Evolutionary conservation across 2,113 vertebrate genomes (phyloP), one percentile per base, ranked within the genome.

Genomic region (Apodemus speciosus): DNA sequence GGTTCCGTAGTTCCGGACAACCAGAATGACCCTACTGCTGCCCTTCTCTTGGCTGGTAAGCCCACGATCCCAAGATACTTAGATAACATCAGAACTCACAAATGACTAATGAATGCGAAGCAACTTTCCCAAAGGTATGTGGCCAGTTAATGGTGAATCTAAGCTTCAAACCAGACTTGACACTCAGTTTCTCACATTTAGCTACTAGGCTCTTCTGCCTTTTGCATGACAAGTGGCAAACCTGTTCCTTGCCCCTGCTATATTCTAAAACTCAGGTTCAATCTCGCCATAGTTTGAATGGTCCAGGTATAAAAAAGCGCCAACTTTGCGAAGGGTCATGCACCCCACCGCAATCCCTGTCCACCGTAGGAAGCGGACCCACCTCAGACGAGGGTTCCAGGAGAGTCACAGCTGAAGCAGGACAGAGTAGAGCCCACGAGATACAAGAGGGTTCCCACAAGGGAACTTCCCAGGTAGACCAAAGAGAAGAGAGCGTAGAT

Each of bases 331-430:
- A 9, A 71, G 43, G 5, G 14, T 23, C 32, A 66, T n/a, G 64
- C 32, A 21, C 58, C 53, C 11, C 27, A 6, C 23, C 20, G 13
- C 4, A 2, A n/a, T 53, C 6, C 0, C 88, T 38, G 21, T 83
- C 73, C 13, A 14, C 0, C 64, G 68, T 40, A 0, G 32, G 40
- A 60, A 66, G 56, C 20, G 32, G 85, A 43, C 25, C 21, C 18
- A 60, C 21, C 14, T 51, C 8, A 21, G 0, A 1, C 40, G 6
- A 49, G 0, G 7, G 1, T 32, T 53, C 2, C 0, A 2, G 30
- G 25, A 58, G 43, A 6, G 9, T 60, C 10, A 0, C 32, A 56
- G 49, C 16, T 23, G 2, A 40, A 46, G 58, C 69, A 56, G 66
- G 84, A 30, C 80, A 49, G 40, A 68, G n/a, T 15, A 9, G n/a